Conservation (phyloP, 2,113 vertebrate genomes). For the Tor tambroides region DNA sequence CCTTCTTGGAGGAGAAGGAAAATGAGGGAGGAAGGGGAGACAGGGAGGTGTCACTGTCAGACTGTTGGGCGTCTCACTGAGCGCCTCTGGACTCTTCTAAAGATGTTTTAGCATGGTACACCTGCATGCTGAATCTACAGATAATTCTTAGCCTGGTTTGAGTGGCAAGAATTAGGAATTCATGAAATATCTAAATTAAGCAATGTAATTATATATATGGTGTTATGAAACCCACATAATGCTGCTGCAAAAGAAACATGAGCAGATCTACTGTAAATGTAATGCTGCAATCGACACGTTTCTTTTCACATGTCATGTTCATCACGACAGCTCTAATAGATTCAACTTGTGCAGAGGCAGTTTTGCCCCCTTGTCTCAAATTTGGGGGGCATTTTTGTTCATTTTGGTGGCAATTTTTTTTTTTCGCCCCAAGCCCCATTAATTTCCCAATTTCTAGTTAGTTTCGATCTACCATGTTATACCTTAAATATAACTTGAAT, state of each 20-base stretch:
- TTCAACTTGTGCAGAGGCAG: no score
- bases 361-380: no score
- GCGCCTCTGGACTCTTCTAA: background rate
- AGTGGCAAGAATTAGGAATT: no score
- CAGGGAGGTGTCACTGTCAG: conserved; percentile 36
- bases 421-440: no score
- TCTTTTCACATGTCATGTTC: no score
- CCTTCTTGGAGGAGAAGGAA: conserved; percentile 45
- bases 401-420: no score
- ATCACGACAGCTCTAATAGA: no score
- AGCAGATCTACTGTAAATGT: no score
- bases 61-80: background rate
- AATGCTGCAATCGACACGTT: no score
- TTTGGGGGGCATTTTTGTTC: no score
- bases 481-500: background rate
- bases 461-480: background rate
- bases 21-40: conserved; percentile 12
- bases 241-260: no score
- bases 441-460: background rate
- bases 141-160: background rate
- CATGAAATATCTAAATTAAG: background rate
- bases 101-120: background rate
- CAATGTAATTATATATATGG: background rate
- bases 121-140: background rate
- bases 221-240: no score